These are phyloP conservation scores for Temnothorax nylanderi DNA, from an alignment of 1,140 invertebrate species.

Conservation along the genomic window DNA sequence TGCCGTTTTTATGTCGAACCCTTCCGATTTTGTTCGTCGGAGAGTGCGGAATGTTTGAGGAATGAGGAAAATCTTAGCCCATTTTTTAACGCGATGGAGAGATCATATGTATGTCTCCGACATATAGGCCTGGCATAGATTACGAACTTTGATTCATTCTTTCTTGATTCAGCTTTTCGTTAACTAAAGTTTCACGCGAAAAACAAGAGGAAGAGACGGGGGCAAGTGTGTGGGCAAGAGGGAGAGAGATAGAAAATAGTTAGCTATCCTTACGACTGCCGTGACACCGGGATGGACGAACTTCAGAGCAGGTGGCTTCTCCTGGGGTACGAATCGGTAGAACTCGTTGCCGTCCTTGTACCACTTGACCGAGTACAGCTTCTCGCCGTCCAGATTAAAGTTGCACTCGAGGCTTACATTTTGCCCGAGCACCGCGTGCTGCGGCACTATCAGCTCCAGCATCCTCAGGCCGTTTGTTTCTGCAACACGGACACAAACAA, in stretches of 20 bases:
- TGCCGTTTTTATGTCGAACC: background rate
- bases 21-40: background rate
- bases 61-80: background rate
- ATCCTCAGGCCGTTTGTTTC: slow-evolving; percentile 85
- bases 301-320: slow-evolving; percentile 87
- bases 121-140: background rate
- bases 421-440: slow-evolving; percentile 89
- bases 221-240: background rate
- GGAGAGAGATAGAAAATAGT: background rate
- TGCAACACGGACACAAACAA: slow-evolving; percentile 52
- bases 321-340: slow-evolving; percentile 91
- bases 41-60: background rate
- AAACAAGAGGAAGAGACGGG: background rate
- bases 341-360: slow-evolving; percentile 92
- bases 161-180: background rate
- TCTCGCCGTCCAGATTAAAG: slow-evolving; percentile 89
- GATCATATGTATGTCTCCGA: background rate
- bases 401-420: slow-evolving; percentile 87
- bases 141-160: background rate
- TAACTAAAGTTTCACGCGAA: background rate
- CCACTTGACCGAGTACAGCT: slow-evolving; percentile 93
- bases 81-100: background rate
- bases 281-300: slow-evolving; percentile 88
- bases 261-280: slow-evolving; percentile 87
- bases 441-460: slow-evolving; percentile 88